Conservation (phyloP, 1,140 invertebrate genomes). For the Holcopasites calliopsidis region DNA sequence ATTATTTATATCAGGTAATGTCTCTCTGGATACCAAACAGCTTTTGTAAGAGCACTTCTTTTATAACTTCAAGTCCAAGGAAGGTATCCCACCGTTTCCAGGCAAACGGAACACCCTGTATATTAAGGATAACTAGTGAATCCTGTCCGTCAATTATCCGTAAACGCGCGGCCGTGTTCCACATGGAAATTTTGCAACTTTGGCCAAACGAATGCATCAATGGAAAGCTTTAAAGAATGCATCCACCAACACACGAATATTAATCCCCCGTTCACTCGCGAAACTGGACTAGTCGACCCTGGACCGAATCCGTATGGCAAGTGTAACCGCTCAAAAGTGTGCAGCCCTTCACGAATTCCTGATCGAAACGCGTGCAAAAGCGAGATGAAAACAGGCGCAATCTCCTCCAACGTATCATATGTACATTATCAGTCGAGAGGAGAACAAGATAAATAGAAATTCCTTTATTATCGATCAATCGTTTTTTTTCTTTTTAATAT, state of each 20-base stretch:
- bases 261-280: slow-evolving; percentile 46
- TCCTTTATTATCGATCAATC: slow-evolving; percentile 4
- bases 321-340: slow-evolving; percentile 24
- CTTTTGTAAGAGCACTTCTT: too few relatives aligned
- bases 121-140: not conserved
- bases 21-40: too few relatives aligned
- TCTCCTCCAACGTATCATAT: not conserved
- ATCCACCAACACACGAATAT: slow-evolving; percentile 35
- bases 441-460: not conserved
- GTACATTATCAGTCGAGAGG: not conserved
- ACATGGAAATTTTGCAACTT: not conserved
- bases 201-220: slow-evolving; percentile 17
- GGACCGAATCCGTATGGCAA: slow-evolving; percentile 47
- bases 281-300: slow-evolving; percentile 58
- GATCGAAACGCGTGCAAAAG: not conserved
- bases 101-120: too few relatives aligned
- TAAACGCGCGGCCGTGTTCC: not conserved
- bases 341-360: slow-evolving; percentile 24
- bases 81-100: too few relatives aligned
- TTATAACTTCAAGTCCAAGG: too few relatives aligned
- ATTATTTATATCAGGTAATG: too few relatives aligned
- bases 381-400: not conserved
- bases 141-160: slow-evolving; percentile 5
- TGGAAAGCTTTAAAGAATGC: slow-evolving; percentile 22
- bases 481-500: not conserved